phyloP scores from a whole-genome alignment of 2,797 vertebrate species.

The Manis javanica region DNA sequence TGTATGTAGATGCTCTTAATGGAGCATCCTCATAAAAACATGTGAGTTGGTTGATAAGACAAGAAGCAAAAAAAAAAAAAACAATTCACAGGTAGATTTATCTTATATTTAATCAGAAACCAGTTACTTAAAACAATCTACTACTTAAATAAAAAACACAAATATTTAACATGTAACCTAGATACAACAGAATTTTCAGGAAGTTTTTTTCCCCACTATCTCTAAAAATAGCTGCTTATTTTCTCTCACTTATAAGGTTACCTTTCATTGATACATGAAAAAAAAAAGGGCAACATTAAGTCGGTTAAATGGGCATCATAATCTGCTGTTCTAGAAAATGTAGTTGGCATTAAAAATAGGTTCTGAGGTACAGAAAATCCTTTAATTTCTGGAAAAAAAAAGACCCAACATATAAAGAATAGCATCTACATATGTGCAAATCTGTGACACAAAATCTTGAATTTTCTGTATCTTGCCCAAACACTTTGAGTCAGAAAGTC shows the following conservation, averaged over 20 bases:
- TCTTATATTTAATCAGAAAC: background rate
- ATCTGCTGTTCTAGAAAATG: background rate
- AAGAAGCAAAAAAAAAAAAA: background rate
- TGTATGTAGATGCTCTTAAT: background rate
- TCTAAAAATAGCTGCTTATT: background rate
- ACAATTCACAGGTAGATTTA: background rate
- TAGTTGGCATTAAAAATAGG: background rate
- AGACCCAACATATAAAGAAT: background rate
- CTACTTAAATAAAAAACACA: background rate
- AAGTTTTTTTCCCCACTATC: background rate
- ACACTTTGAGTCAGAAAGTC: constrained; percentile 42
- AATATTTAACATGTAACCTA: background rate
- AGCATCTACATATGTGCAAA: background rate
- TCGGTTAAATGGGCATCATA: background rate
- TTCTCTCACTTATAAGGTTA: background rate
- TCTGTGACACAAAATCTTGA: constrained; percentile 5
- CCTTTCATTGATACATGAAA: background rate
- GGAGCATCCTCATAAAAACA: background rate
- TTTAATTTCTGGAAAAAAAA: background rate
- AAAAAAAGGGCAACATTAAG: background rate
- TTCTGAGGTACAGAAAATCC: background rate
- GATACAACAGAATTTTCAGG: background rate
- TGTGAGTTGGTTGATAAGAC: background rate
- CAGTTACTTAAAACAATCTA: background rate
- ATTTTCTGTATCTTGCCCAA: background rate